Evolutionary conservation across 2,797 vertebrate species (phyloP).

Genomic region (Fratercula arctica): DNA sequence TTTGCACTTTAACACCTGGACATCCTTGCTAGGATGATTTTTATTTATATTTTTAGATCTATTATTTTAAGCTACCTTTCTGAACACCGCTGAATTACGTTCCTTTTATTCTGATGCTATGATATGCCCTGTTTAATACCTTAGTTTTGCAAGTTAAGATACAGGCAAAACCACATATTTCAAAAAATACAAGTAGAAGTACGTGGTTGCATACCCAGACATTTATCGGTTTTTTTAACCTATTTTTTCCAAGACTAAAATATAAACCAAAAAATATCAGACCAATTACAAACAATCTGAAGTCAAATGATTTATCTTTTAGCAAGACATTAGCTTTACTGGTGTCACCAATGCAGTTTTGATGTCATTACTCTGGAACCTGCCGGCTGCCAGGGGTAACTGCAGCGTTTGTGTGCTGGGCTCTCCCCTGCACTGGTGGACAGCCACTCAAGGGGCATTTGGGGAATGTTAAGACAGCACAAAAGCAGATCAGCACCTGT

Average conservation of each 20-base stretch:
- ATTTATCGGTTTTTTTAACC: background rate
- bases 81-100: background rate
- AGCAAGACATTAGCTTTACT: background rate
- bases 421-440: no score
- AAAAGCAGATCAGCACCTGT: background rate
- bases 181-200: background rate
- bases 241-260: no score
- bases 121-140: background rate
- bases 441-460: rapidly evolving
- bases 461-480: rapidly evolving
- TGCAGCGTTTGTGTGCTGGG: rapidly evolving
- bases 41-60: background rate
- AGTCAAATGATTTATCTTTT: background rate
- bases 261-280: background rate
- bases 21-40: background rate
- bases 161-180: background rate
- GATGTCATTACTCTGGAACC: no score
- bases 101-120: background rate
- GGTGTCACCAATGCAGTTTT: background rate
- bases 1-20: background rate
- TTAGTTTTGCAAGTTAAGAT: background rate
- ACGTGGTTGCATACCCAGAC: background rate
- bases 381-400: no score
- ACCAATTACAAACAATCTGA: background rate
- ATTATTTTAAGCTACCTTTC: background rate